Evolutionary conservation across 2,888 invertebrate genomes (phyloP).

Genomic region (Cosmopolites sordidus): DNA sequence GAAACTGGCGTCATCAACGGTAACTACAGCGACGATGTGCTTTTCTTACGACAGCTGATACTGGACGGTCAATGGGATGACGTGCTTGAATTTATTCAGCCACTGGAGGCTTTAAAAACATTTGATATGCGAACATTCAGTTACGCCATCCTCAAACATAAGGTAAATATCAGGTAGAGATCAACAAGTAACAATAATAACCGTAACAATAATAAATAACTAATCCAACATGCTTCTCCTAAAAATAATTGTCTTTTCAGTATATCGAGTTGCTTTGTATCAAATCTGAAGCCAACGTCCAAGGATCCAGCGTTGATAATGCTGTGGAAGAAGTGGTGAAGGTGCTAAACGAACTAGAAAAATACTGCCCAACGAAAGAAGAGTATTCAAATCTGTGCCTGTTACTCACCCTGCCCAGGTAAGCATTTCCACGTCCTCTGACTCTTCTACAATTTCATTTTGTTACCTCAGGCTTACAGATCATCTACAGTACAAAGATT

Average conservation of each 20-base stretch:
- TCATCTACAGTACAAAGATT: conserved; percentile 88
- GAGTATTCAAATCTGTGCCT: conserved; percentile 92
- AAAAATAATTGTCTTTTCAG: conserved; percentile 18
- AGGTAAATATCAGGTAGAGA: conserved; percentile 45
- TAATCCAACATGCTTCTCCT: too few species aligned
- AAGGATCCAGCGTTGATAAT: conserved; percentile 77
- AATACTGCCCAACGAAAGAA: conserved; percentile 84
- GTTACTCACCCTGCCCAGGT: conserved; percentile 75
- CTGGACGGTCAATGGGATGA: conserved; percentile 98
- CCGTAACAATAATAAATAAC: too few species aligned
- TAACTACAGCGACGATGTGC: conserved; percentile 86
- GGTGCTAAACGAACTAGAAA: conserved; percentile 84
- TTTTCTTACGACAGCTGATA: conserved; percentile 90
- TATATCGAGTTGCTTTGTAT: conserved; percentile 92
- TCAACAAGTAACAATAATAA: too few species aligned
- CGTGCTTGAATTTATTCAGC: conserved; percentile 92
- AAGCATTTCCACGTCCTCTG: too few species aligned
- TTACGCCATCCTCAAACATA: conserved; percentile 84
- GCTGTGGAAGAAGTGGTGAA: conserved; percentile 93
- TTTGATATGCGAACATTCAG: conserved; percentile 83
- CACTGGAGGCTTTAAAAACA: conserved; percentile 73
- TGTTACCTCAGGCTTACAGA: conserved; percentile 64
- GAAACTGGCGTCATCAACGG: conserved; percentile 95
- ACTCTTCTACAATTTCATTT: too few species aligned
- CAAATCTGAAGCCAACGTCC: conserved; percentile 83